Evolutionary conservation across 2,797 vertebrate species (phyloP).

Genomic region (Sebastes cheni): DNA sequence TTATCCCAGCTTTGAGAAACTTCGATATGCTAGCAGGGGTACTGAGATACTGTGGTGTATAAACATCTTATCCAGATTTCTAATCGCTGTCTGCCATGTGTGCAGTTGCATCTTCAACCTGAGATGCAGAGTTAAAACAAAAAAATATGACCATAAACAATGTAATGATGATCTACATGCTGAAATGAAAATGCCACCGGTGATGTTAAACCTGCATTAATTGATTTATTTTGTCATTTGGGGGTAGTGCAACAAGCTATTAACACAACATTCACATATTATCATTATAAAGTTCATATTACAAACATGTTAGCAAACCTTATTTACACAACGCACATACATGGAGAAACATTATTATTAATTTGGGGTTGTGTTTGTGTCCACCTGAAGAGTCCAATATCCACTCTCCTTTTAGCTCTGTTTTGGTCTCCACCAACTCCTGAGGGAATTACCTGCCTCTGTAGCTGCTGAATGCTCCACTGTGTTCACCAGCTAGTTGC

Average conservation of each 20-base stretch:
- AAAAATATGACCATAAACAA: not conserved
- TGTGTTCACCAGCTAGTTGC: not conserved
- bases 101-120: not conserved
- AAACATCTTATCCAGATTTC: not conserved
- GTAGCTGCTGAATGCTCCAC: not conserved
- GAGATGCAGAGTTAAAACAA: not conserved
- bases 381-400: not conserved
- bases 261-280: not conserved
- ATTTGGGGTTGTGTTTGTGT: not conserved
- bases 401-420: not conserved
- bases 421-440: not conserved
- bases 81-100: not conserved
- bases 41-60: not conserved
- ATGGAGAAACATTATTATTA: not conserved
- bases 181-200: not conserved
- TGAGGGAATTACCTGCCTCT: too few relatives aligned
- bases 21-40: not conserved
- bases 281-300: not conserved
- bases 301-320: not conserved
- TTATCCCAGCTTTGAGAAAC: not conserved
- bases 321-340: not conserved
- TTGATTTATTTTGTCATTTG: not conserved
- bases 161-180: not conserved
- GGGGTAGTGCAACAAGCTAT: not conserved
- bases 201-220: not conserved